These are phyloP conservation scores for Lithophane semibrunnea DNA, from an alignment of 2,888 invertebrate genomes.

Conservation along the genomic window DNA sequence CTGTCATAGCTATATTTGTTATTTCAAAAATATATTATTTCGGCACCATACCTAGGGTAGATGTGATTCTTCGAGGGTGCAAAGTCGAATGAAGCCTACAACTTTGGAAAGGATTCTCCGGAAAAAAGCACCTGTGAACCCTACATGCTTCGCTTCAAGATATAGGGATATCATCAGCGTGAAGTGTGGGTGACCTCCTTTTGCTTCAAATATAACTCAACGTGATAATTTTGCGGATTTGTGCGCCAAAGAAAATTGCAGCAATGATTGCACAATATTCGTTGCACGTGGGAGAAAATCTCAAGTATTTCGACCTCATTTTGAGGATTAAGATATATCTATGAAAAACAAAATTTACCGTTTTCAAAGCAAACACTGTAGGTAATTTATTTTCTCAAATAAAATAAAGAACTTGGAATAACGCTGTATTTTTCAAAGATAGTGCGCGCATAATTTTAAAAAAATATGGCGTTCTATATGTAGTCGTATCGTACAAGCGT, in stretches of 20 bases:
- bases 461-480: background rate
- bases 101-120: background rate
- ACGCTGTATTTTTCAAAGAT: background rate
- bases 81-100: background rate
- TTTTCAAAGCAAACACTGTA: slow-evolving; percentile 1
- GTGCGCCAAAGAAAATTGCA: slow-evolving; percentile 53
- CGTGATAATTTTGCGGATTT: slow-evolving; percentile 57
- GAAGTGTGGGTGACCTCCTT: slow-evolving; percentile 63
- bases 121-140: slow-evolving; percentile 29
- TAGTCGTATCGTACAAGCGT: too few relatives aligned
- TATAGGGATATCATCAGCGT: slow-evolving; percentile 45
- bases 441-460: background rate
- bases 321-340: slow-evolving; percentile 38
- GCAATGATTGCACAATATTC: slow-evolving; percentile 55
- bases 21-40: background rate
- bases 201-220: slow-evolving; percentile 57
- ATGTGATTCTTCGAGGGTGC: background rate
- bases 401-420: background rate
- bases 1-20: background rate
- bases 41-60: background rate
- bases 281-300: slow-evolving; percentile 51
- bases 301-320: slow-evolving; percentile 40
- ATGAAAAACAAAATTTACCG: slow-evolving; percentile 12
- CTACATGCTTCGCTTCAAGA: slow-evolving; percentile 30
- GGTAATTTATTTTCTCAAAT: slow-evolving; percentile 9